These are phyloP conservation scores for Alloplasta piceator DNA, from an alignment of 2,888 invertebrate genomes.

Conservation along the genomic window DNA sequence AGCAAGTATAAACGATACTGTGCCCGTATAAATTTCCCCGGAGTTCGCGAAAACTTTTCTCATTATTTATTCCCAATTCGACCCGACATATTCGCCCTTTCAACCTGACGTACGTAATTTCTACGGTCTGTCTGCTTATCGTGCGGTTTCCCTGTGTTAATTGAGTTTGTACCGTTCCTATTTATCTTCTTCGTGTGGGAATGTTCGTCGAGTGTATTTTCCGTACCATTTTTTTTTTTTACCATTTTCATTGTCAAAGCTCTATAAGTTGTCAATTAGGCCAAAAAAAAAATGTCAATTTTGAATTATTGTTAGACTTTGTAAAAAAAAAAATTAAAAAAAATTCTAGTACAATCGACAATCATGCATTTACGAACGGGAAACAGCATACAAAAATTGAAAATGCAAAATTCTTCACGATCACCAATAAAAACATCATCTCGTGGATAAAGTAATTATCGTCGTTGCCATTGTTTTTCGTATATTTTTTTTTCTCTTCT, in stretches of 20 bases:
- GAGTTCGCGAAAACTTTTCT: constrained; percentile 54
- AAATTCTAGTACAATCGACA: constrained; percentile 36
- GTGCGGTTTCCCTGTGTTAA: constrained; percentile 28
- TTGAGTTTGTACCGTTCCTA: neutral
- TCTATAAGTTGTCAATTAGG: neutral
- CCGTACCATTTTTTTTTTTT: neutral
- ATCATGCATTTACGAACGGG: constrained; percentile 47
- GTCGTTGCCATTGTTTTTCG: neutral
- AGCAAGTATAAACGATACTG: constrained; percentile 42
- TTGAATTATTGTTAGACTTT: neutral
- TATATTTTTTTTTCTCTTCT: neutral
- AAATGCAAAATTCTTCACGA: constrained; percentile 28
- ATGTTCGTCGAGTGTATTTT: neutral
- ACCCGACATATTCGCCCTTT: constrained; percentile 33
- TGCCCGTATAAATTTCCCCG: constrained; percentile 32
- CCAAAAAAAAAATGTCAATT: neutral
- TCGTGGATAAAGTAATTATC: neutral
- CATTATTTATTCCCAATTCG: constrained; percentile 54
- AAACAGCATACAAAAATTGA: constrained; percentile 28
- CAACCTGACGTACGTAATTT: constrained; percentile 26
- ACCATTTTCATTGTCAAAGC: neutral
- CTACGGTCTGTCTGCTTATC: constrained; percentile 18
- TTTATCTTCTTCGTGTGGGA: neutral
- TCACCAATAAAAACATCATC: neutral
- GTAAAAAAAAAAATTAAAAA: neutral